These are phyloP conservation scores for Deilephila elpenor DNA, from an alignment of 2,888 invertebrate species.

Conservation along the genomic window DNA sequence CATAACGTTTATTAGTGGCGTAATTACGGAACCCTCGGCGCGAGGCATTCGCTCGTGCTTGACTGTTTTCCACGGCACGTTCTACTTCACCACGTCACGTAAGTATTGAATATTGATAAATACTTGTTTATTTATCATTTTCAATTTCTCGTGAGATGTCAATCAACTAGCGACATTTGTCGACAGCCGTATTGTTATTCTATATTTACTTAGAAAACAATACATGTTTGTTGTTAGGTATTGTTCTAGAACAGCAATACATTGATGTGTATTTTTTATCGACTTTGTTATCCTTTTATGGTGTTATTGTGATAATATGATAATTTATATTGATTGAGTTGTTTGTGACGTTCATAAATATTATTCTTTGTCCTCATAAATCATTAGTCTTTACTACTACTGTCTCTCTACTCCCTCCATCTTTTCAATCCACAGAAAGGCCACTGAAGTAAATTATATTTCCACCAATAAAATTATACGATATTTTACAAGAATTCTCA, in stretches of 20 bases:
- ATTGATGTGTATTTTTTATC: background rate
- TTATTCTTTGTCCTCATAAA: too few relatives aligned
- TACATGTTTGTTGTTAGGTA: background rate
- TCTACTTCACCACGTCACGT: background rate
- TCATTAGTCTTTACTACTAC: too few relatives aligned
- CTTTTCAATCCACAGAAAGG: too few relatives aligned
- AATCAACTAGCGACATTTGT: background rate
- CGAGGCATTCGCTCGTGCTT: background rate
- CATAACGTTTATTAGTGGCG: background rate
- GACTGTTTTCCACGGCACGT: background rate
- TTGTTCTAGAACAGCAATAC: background rate
- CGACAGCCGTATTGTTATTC: background rate
- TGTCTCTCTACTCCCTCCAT: too few relatives aligned
- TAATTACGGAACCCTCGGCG: background rate
- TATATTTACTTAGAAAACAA: constrained; percentile 2
- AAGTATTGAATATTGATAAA: constrained; percentile 2
- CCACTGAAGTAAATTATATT: too few relatives aligned
- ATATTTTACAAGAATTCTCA: background rate
- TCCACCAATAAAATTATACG: too few relatives aligned
- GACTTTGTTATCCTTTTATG: background rate
- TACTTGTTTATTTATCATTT: constrained; percentile 1
- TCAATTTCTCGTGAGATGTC: constrained; percentile 1
- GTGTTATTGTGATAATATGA: background rate
- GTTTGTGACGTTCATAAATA: background rate
- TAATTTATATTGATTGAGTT: background rate